phyloP scores from a whole-genome alignment of 2,888 invertebrate genomes.

The Philaethria dido region DNA sequence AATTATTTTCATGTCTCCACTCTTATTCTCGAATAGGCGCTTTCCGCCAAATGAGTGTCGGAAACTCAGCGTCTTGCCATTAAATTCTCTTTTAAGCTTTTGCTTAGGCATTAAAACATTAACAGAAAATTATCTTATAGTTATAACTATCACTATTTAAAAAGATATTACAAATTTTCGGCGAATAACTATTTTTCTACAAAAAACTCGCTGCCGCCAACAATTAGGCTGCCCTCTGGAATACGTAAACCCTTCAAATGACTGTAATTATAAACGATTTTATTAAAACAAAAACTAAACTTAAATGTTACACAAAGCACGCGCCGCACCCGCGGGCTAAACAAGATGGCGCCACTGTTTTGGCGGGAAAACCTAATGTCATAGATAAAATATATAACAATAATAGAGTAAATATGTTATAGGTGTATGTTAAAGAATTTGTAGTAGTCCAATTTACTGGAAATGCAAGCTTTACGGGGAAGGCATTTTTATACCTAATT shows the following conservation, averaged over 20 bases:
- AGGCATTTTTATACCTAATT: no score
- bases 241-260: slow-evolving; percentile 72
- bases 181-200: slow-evolving; percentile 38
- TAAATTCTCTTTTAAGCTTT: no score
- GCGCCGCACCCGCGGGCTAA: slow-evolving; percentile 63
- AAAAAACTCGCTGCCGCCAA: slow-evolving; percentile 57
- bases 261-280: slow-evolving; percentile 75
- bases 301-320: slow-evolving; percentile 61
- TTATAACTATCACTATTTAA: slow-evolving; percentile 4
- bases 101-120: no score
- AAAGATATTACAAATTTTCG: slow-evolving; percentile 6
- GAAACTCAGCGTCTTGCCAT: no score
- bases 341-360: slow-evolving; percentile 58
- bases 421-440: no score
- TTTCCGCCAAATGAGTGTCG: no score
- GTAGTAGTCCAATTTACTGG: no score
- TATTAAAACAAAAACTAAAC: slow-evolving; percentile 58
- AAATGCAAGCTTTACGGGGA: no score
- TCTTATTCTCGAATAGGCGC: no score
- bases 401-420: no score
- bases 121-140: not conserved
- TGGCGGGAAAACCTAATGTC: slow-evolving; percentile 46
- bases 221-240: slow-evolving; percentile 72
- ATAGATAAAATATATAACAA: no score
- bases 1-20: no score